Conservation (phyloP, 30 jellyfish, hydroid and myxozoan genomes). For the Phacellophora camtschatica region DNA sequence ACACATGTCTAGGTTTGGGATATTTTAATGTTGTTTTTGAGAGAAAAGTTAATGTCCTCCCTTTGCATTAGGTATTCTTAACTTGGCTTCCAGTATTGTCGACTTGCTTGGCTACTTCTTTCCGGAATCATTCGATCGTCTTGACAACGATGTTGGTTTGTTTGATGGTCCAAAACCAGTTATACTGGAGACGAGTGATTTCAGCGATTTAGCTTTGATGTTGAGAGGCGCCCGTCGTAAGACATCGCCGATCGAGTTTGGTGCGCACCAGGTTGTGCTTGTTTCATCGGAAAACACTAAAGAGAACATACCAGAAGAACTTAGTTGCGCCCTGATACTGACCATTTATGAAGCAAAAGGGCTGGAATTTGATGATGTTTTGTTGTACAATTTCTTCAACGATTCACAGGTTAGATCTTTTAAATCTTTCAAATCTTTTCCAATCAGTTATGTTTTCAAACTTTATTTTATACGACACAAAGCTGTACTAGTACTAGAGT, state of each 20-base stretch:
- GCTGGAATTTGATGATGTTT: slow-evolving; percentile 87
- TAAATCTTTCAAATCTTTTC: too few relatives aligned
- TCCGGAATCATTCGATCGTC: slow-evolving; percentile 80
- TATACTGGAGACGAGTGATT: slow-evolving; percentile 65
- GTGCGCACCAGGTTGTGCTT: slow-evolving; percentile 92
- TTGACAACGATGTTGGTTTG: slow-evolving; percentile 71
- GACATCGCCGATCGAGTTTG: slow-evolving; percentile 88
- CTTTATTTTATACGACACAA: too few relatives aligned
- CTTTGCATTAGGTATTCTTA: too few relatives aligned
- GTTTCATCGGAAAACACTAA: slow-evolving; percentile 81
- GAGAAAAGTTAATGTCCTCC: too few relatives aligned
- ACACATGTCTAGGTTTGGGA: too few relatives aligned
- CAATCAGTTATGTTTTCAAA: too few relatives aligned
- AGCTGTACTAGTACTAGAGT: too few relatives aligned
- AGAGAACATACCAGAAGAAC: slow-evolving; percentile 76
- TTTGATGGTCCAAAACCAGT: slow-evolving; percentile 96
- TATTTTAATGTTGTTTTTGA: too few relatives aligned
- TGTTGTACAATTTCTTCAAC: slow-evolving; percentile 87
- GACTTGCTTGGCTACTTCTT: slow-evolving; percentile 58
- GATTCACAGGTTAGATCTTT: slow-evolving; percentile 91
- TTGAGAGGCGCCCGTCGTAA: slow-evolving; percentile 76
- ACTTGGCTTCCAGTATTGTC: slow-evolving; percentile 70
- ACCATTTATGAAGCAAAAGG: slow-evolving; percentile 92
- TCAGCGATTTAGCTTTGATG: slow-evolving; percentile 74
- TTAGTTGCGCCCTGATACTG: slow-evolving; percentile 63